Evolutionary conservation across 2,797 vertebrate species (phyloP).

Genomic region (Pipistrellus nathusii): DNA sequence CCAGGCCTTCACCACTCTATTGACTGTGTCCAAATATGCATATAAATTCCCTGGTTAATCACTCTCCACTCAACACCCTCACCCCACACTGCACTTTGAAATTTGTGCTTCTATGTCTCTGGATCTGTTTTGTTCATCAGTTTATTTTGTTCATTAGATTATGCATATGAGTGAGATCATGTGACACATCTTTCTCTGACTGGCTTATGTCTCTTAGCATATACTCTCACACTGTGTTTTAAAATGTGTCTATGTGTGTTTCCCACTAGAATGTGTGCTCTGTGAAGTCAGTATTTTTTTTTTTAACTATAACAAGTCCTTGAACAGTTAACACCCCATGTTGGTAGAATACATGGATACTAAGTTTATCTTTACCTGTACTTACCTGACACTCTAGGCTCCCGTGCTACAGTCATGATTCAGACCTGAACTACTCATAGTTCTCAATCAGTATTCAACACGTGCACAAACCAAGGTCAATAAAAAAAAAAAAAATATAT

Average conservation of each 20-base stretch:
- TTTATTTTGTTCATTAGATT: no score
- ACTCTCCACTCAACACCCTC: no score
- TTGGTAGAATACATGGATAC: not conserved
- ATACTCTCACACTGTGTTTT: not conserved
- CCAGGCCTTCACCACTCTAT: no score
- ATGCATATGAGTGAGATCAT: no score
- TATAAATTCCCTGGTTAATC: no score
- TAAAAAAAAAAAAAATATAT: not conserved
- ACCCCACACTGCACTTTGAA: no score
- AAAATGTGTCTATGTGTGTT: not conserved
- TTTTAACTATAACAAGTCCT: not conserved
- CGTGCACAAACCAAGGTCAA: not conserved
- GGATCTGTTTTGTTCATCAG: no score
- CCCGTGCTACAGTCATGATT: not conserved
- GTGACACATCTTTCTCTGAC: no score
- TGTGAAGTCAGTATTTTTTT: not conserved
- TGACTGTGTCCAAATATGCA: no score
- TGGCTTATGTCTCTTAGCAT: no score
- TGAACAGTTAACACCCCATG: no score
- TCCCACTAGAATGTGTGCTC: not conserved
- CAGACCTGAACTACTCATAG: not conserved
- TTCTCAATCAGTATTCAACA: not conserved
- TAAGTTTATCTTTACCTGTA: not conserved
- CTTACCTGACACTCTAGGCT: not conserved
- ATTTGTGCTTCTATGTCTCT: no score